These are phyloP conservation scores for Drosophila meridionalis DNA, from an alignment of 2,888 invertebrate genomes.

Conservation along the genomic window DNA sequence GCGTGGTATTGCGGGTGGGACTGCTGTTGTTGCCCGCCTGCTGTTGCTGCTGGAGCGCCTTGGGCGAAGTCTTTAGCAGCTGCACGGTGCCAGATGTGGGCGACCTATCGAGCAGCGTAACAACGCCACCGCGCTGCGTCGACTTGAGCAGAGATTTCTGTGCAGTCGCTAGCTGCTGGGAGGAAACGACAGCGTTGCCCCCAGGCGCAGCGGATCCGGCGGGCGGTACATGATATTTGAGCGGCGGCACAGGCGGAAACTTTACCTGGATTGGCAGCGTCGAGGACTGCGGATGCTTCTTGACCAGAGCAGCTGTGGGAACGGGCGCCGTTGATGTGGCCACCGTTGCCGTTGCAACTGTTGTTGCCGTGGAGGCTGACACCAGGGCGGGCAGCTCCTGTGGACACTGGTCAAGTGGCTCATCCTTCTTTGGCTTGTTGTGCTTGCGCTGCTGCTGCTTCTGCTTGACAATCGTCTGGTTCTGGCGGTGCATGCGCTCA, in stretches of 20 bases:
- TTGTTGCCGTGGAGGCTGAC: conserved; percentile 41
- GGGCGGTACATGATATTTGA: conserved; percentile 79
- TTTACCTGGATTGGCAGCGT: conserved; percentile 56
- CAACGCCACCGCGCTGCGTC: conserved; percentile 51
- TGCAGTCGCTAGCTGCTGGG: conserved; percentile 34
- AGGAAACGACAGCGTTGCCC: background rate
- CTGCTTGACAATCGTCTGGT: conserved; percentile 88
- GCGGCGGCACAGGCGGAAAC: conserved; percentile 80
- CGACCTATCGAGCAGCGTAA: conserved; percentile 47
- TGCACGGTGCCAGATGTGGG: conserved; percentile 14
- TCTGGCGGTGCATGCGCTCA: conserved; percentile 89
- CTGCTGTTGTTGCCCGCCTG: conserved; percentile 30
- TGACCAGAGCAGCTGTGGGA: conserved; percentile 24
- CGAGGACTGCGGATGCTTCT: conserved; percentile 51
- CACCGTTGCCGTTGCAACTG: conserved; percentile 18
- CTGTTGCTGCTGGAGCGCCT: conserved; percentile 23
- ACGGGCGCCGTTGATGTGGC: conserved; percentile 15
- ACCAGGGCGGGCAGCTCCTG: conserved; percentile 77
- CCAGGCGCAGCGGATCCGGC: conserved; percentile 15
- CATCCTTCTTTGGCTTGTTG: conserved; percentile 54
- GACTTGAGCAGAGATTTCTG: conserved; percentile 79
- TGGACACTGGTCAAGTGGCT: conserved; percentile 14
- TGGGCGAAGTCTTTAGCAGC: conserved; percentile 38
- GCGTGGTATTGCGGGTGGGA: conserved; percentile 71
- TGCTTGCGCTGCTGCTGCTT: conserved; percentile 80